These are phyloP conservation scores for Drosophila eugracilis DNA, from an alignment of 1,140 invertebrate genomes.

Conservation along the genomic window DNA sequence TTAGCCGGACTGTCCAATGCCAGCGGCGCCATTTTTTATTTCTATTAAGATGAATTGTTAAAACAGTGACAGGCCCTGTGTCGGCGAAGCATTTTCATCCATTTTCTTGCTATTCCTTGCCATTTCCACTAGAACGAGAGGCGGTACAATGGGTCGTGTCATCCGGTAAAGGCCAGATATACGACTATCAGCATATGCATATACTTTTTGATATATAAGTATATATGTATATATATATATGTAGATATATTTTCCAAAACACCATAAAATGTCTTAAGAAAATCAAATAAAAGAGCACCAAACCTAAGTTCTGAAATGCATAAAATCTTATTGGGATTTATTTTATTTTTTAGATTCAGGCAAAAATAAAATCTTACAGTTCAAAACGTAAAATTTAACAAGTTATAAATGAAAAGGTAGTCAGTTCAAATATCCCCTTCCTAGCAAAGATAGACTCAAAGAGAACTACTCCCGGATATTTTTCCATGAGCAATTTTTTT, in stretches of 20 bases:
- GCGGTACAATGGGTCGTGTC: conserved; percentile 44
- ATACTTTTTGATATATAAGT: not conserved
- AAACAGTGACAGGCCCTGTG: conserved; percentile 71
- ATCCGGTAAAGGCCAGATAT: conserved; percentile 20
- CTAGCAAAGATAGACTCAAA: not conserved
- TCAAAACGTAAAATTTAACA: too few species aligned
- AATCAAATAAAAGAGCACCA: not conserved
- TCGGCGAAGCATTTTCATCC: conserved; percentile 44
- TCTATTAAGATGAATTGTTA: conserved; percentile 82
- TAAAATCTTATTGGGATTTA: not conserved
- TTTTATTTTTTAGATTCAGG: too few species aligned
- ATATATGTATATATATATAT: not conserved
- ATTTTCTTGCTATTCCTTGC: conserved; percentile 34
- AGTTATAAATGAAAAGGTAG: too few species aligned
- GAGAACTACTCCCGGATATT: not conserved
- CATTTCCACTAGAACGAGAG: conserved; percentile 19
- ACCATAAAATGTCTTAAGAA: not conserved
- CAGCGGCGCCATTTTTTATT: conserved; percentile 76
- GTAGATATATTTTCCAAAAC: not conserved
- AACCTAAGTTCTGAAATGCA: not conserved
- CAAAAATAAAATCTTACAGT: too few species aligned
- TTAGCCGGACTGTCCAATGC: conserved; percentile 67
- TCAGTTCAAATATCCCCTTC: too few species aligned
- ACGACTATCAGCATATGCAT: conserved; percentile 3
- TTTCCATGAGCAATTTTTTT: not conserved